A percentile compares a stretch with the other conserved stretches of the same genome.
Evolutionary conservation across 2,888 invertebrate genomes (phyloP).

Genomic region (Euphydryas editha): DNA sequence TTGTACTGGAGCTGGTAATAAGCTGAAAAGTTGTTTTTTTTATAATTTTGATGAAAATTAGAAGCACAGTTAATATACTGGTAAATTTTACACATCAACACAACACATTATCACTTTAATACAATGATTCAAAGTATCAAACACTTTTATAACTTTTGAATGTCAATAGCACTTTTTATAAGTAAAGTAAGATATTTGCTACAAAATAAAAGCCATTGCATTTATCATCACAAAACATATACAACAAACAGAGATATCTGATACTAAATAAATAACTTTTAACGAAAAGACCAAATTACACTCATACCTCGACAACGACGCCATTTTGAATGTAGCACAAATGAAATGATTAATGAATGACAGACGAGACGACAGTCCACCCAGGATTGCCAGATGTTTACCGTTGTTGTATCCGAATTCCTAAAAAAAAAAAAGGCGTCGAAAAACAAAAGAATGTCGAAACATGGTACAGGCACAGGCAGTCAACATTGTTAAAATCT

Average conservation of each 20-base stretch:
- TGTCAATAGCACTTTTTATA: too few species aligned
- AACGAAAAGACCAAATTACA: constrained; percentile 14
- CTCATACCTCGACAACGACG: constrained; percentile 75
- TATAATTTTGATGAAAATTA: not conserved
- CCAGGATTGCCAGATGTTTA: not conserved
- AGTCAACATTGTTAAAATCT: too few species aligned
- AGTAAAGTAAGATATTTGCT: too few species aligned
- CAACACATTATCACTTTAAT: too few species aligned
- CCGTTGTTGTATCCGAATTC: not conserved
- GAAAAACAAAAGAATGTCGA: too few species aligned
- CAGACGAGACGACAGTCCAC: not conserved
- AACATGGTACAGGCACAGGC: too few species aligned
- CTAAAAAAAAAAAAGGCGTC: not conserved
- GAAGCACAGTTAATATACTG: too few species aligned
- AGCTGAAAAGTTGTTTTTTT: constrained; percentile 73
- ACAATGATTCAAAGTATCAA: too few species aligned
- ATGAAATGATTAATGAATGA: not conserved
- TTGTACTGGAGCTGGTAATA: constrained; percentile 94
- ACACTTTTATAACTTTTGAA: too few species aligned
- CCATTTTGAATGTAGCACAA: constrained; percentile 59
- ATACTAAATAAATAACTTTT: not conserved
- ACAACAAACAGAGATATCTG: not conserved
- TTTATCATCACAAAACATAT: not conserved
- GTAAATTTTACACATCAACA: too few species aligned
- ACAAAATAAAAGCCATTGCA: not conserved